These are phyloP conservation scores for Chrysotoxum bicinctum DNA, from an alignment of 2,888 invertebrate genomes.

Conservation along the genomic window DNA sequence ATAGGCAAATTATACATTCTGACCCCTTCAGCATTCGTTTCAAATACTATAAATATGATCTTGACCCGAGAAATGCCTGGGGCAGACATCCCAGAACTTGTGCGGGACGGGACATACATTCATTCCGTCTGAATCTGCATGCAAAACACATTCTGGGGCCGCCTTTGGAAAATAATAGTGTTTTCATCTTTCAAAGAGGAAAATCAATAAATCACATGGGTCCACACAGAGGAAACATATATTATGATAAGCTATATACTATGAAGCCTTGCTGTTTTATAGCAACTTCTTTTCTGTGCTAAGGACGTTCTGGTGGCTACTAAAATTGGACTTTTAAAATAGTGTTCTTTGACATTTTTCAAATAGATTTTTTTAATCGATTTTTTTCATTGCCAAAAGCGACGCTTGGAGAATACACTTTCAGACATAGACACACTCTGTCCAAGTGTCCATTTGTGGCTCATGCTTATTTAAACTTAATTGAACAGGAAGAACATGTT, in stretches of 20 bases:
- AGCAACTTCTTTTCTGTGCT: constrained; percentile 15
- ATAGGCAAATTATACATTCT: constrained; percentile 60
- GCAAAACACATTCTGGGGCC: constrained; percentile 12
- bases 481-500: too few species aligned
- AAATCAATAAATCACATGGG: constrained; percentile 56
- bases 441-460: too few species aligned
- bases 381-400: background rate
- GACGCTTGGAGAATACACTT: background rate
- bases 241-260: background rate
- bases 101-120: background rate
- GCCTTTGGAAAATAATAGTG: constrained; percentile 7
- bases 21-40: constrained; percentile 23
- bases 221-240: background rate
- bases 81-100: background rate
- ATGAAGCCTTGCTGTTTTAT: constrained; percentile 10
- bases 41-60: constrained; percentile 8
- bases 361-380: background rate
- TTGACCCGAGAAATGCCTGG: constrained; percentile 39
- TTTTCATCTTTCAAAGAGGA: constrained; percentile 29
- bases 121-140: constrained; percentile 22
- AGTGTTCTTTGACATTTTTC: background rate
- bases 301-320: background rate
- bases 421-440: too few species aligned
- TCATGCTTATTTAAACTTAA: too few species aligned
- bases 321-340: constrained; percentile 24